Conservation (phyloP, 2,113 vertebrate species). For the Corythornis cristatus region DNA sequence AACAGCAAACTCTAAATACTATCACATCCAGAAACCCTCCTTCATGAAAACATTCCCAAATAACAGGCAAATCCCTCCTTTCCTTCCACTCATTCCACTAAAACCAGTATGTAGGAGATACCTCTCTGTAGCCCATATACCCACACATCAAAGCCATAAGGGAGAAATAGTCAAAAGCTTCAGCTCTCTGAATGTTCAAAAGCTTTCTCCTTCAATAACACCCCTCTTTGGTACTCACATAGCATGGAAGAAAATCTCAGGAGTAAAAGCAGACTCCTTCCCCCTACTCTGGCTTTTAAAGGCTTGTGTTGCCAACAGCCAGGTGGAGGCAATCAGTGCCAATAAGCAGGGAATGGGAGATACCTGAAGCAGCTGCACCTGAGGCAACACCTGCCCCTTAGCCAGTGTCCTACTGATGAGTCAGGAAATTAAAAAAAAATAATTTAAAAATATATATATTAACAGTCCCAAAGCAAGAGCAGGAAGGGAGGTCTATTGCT, state of each 20-base stretch:
- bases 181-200: rapidly evolving
- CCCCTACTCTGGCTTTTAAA: background rate
- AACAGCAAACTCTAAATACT: background rate
- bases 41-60: background rate
- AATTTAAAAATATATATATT: background rate
- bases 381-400: background rate
- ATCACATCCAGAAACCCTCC: background rate
- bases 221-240: background rate
- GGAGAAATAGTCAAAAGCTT: background rate
- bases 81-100: background rate
- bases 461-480: background rate
- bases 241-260: rapidly evolving
- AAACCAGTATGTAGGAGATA: rapidly evolving
- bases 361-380: background rate
- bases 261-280: rapidly evolving
- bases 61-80: background rate
- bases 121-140: rapidly evolving
- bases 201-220: rapidly evolving
- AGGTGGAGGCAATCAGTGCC: too few species aligned
- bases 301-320: background rate
- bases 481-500: rapidly evolving
- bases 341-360: background rate
- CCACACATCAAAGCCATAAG: rapidly evolving
- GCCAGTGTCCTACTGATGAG: background rate
- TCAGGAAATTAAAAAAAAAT: background rate